Evolutionary conservation across 1,140 invertebrate species (phyloP), one percentile per base, ranked within the genome.

Genomic region (Drosophila nikananu): DNA sequence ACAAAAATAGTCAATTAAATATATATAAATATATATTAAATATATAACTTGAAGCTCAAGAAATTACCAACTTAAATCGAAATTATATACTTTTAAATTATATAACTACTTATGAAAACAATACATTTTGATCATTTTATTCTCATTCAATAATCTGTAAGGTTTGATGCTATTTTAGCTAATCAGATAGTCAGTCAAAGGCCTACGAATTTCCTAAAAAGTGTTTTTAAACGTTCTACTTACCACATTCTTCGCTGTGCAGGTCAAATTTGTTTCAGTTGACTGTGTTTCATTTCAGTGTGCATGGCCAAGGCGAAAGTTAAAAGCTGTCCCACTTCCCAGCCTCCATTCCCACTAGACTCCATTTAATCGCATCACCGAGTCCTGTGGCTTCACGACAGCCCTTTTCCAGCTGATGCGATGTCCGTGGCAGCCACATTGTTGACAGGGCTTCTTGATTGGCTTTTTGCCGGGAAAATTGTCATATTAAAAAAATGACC

Each of bases 311-410:
- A 63, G 77, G 64, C 64, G 60, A 87, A 71, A 83, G 66, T 77
- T 74, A 32, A 75, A 72, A 74, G 72, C 65, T 55, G 21, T 39
- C 32, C 52, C 52, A 37, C 37, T 57, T 46, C 35, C 17, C 51
- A 39, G 35, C 49, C 32, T n/a, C 27, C 54, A 32, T 39, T 35
- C 25, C 55, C 23, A 37, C 54, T 52, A 23, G 55, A 19, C 67
- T 42, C 59, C 48, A 32, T 65, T 65, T 84, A 86, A 84, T 84
- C 81, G 78, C 78, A 86, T 84, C 82, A 84, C 54, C 65, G 81
- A 77, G 67, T 58, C 35, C 54, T 66, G 81, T 44, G 77, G 67
- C 73, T 77, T 74, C 76, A 57, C 58, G 79, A 66, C 80, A 80
- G 61, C 72, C 76, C 72, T 80, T 79, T 80, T 62, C 61, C 58